These are phyloP conservation scores for Zosterops hypoxanthus DNA, from an alignment of 2,113 vertebrate genomes.

Conservation along the genomic window DNA sequence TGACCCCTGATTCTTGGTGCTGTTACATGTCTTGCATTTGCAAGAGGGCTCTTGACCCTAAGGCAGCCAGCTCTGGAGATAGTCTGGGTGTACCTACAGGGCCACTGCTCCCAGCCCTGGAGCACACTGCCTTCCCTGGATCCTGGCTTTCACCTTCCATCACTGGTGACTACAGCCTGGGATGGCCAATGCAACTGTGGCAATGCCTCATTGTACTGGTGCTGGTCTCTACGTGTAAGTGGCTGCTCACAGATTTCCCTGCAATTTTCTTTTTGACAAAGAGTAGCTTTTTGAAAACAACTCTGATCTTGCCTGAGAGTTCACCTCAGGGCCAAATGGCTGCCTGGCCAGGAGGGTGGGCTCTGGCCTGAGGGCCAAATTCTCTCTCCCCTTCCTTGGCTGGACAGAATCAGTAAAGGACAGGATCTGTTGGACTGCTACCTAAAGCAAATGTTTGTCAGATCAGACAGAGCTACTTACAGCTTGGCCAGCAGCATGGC, in stretches of 20 bases:
- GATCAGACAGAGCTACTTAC: not conserved
- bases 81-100: not conserved
- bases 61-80: not conserved
- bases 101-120: not conserved
- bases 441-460: not conserved
- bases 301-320: not conserved
- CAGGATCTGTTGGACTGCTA: not conserved
- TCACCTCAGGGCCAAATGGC: not conserved
- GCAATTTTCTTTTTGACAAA: not conserved
- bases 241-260: not conserved
- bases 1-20: not conserved
- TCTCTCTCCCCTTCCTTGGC: not conserved
- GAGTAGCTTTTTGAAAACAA: not conserved
- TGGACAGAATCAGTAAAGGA: rapidly evolving
- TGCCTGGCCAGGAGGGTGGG: not conserved
- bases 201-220: rapidly evolving
- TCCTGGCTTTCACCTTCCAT: not conserved
- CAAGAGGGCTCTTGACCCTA: not conserved
- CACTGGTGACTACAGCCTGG: not conserved
- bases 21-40: rapidly evolving
- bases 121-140: not conserved
- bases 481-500: not conserved
- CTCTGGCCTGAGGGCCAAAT: not conserved
- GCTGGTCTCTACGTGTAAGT: not conserved
- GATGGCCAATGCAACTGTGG: not conserved